phyloP scores from a whole-genome alignment of 2,888 invertebrate species.

The Scrobipalpa costella region DNA sequence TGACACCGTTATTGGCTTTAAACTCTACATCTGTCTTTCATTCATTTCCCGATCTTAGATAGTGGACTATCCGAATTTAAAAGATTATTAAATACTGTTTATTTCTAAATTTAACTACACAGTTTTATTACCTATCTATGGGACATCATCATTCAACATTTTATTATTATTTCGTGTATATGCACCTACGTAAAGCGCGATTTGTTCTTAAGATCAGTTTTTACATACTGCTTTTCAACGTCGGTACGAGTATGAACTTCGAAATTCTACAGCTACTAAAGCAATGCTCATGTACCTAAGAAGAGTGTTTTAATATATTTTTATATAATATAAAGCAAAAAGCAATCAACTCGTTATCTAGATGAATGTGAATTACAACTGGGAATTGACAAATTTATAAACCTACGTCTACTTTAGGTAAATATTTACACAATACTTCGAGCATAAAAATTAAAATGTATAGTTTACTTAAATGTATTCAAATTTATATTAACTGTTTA shows the following conservation, averaged over 20 bases:
- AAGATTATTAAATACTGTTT: conserved; percentile 3
- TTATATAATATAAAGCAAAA: conserved; percentile 54
- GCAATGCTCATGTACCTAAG: conserved; percentile 43
- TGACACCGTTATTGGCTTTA: background rate
- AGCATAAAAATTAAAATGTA: conserved; percentile 11
- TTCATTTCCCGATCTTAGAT: background rate
- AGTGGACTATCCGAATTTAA: background rate
- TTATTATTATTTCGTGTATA: conserved; percentile 9
- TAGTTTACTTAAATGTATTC: conserved; percentile 9
- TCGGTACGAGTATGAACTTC: conserved; percentile 35
- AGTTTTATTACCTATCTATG: conserved; percentile 23
- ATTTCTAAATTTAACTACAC: conserved; percentile 23
- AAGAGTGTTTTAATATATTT: conserved; percentile 49
- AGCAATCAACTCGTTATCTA: conserved; percentile 57
- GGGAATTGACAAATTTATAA: conserved; percentile 76
- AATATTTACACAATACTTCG: conserved; percentile 48
- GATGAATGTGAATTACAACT: conserved; percentile 56
- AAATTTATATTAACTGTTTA: background rate
- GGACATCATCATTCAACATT: background rate
- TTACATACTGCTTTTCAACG: conserved; percentile 23
- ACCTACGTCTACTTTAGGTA: conserved; percentile 56
- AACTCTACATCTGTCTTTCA: conserved; percentile 4
- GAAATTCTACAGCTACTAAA: conserved; percentile 59
- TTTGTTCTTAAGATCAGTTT: conserved; percentile 28
- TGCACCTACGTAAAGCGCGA: conserved; percentile 15